These are phyloP conservation scores for Pristionchus japonicus DNA, from an alignment of 2,888 invertebrate species.

Conservation along the genomic window DNA sequence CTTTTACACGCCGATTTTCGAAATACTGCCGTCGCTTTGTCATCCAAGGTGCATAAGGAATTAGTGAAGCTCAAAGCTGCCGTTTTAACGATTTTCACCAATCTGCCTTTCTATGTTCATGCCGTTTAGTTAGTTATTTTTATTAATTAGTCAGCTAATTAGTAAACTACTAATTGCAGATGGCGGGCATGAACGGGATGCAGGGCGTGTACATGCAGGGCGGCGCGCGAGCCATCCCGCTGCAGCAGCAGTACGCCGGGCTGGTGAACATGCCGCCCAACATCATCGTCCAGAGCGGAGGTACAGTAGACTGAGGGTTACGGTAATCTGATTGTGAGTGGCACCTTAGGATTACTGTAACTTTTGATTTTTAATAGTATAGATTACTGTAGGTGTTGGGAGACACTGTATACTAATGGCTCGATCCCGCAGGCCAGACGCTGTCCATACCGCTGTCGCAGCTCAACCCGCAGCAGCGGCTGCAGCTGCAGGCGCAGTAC, in stretches of 20 bases:
- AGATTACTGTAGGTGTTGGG: not conserved
- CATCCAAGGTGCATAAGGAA: not conserved
- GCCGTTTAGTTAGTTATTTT: not conserved
- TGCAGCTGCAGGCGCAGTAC: not conserved
- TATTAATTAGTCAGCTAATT: not conserved
- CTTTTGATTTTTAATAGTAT: not conserved
- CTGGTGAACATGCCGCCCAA: conserved; percentile 36
- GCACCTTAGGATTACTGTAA: not conserved
- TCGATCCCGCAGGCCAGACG: conserved; percentile 1
- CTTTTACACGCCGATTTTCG: not conserved
- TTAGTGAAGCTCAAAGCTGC: not conserved
- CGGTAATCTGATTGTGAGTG: not conserved
- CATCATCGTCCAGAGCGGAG: conserved; percentile 42
- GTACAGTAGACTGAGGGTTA: not conserved
- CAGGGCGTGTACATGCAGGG: conserved; percentile 29
- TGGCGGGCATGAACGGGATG: not conserved
- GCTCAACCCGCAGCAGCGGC: conserved; percentile 9
- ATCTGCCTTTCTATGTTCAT: not conserved
- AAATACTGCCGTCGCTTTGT: not conserved
- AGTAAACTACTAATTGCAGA: not conserved
- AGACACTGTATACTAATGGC: too few species aligned
- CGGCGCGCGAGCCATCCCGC: conserved; percentile 9
- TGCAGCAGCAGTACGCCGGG: conserved; percentile 4
- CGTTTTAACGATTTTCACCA: not conserved
- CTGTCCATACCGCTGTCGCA: not conserved